These are phyloP conservation scores for Ictalurus furcatus DNA, from an alignment of 2,113 vertebrate species.

Conservation along the genomic window DNA sequence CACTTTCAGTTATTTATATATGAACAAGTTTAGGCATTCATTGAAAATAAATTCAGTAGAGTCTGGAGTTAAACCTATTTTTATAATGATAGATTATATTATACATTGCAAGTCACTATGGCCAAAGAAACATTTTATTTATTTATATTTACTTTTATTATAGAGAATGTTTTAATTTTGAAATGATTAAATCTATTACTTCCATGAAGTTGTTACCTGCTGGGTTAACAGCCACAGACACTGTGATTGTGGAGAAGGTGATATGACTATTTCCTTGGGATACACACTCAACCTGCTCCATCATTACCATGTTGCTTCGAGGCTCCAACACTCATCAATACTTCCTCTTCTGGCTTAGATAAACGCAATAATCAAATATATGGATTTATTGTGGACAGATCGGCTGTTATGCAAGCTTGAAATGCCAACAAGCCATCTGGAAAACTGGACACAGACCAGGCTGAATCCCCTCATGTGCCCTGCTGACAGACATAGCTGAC, in stretches of 20 bases:
- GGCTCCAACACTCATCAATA: constrained; percentile 90
- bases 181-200: neutral
- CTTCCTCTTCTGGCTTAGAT: constrained; percentile 86
- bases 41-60: neutral
- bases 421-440: constrained; percentile 17
- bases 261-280: neutral
- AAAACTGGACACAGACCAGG: constrained; percentile 8
- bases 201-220: neutral
- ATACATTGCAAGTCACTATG: neutral
- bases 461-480: constrained; percentile 8
- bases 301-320: constrained; percentile 92
- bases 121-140: neutral
- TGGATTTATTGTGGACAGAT: neutral
- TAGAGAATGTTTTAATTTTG: neutral
- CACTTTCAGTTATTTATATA: neutral
- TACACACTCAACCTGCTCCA: constrained; percentile 89
- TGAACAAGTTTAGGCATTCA: neutral
- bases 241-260: neutral
- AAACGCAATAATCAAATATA: neutral
- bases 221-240: neutral
- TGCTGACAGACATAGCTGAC: neutral
- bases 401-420: neutral
- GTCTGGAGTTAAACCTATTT: neutral
- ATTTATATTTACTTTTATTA: neutral
- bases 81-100: neutral